Conservation (phyloP, 2,888 invertebrate species). For the Myopa tessellatipennis region DNA sequence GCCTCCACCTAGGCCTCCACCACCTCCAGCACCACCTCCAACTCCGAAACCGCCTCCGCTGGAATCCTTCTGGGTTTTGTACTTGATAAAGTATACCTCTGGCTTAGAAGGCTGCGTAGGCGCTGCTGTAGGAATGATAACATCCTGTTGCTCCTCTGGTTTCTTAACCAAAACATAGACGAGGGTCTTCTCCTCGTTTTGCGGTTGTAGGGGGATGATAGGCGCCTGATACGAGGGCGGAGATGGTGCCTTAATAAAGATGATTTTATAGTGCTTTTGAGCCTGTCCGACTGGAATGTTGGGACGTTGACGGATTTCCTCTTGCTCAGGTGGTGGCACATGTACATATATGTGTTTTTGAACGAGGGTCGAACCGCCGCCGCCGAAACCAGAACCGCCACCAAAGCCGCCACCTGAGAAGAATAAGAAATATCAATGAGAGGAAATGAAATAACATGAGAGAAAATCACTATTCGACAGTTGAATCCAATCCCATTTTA, state of each 20-base stretch:
- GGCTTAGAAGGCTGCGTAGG: constrained; percentile 89
- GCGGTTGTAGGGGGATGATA: constrained; percentile 81
- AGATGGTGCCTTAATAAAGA: constrained; percentile 91
- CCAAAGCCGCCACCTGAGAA: constrained; percentile 47
- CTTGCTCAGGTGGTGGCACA: constrained; percentile 89
- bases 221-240: constrained; percentile 85
- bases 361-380: constrained; percentile 71
- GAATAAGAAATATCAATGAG: not conserved
- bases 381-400: constrained; percentile 58
- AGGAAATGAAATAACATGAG: not conserved
- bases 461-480: not conserved
- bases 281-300: constrained; percentile 78
- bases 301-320: constrained; percentile 73
- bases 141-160: constrained; percentile 86
- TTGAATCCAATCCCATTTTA: not conserved
- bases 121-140: constrained; percentile 79
- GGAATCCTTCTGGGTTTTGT: constrained; percentile 69
- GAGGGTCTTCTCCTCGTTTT: constrained; percentile 88
- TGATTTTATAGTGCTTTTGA: constrained; percentile 91
- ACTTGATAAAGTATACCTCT: constrained; percentile 84
- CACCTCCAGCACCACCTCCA: constrained; percentile 54
- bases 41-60: constrained; percentile 53
- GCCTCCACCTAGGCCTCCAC: constrained; percentile 53
- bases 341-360: constrained; percentile 92
- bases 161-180: constrained; percentile 91